A percentile compares a stretch with the other conserved stretches of the same genome.
Conservation (phyloP, 64 coral and sea anemone species). For the Actinia equina region DNA sequence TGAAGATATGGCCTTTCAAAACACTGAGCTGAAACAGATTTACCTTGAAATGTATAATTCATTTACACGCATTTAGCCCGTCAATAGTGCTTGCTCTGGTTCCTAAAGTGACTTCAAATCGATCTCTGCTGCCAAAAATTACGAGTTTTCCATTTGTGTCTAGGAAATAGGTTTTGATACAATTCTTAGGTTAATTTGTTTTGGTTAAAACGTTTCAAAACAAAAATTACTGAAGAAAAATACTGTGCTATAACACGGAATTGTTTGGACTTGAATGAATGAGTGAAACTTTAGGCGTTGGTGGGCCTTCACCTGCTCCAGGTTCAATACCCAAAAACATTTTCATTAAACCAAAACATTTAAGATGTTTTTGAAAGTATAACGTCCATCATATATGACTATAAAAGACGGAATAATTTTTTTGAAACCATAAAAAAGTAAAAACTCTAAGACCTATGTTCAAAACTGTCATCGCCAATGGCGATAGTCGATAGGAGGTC, state of each 20-base stretch:
- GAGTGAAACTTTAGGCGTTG: background rate
- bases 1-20: background rate
- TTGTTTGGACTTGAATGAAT: background rate
- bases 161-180: background rate
- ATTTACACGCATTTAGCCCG: background rate
- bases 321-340: background rate
- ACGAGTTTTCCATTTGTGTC: background rate
- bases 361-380: too few relatives aligned
- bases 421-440: too few relatives aligned
- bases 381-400: too few relatives aligned
- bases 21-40: background rate
- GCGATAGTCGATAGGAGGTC: too few relatives aligned
- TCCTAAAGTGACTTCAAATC: background rate
- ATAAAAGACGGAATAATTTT: too few relatives aligned
- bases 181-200: background rate
- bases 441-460: too few relatives aligned
- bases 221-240: background rate
- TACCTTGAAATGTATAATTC: background rate
- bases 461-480: too few relatives aligned
- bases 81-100: background rate
- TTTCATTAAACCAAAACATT: background rate
- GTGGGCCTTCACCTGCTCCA: background rate
- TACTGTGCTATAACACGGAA: background rate
- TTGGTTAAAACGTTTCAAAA: background rate
- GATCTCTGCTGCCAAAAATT: background rate